Percentiles rank a stretch among this genome's conserved stretches.
Conservation (phyloP, 2,113 vertebrate species). For the Meleagris gallopavo region DNA sequence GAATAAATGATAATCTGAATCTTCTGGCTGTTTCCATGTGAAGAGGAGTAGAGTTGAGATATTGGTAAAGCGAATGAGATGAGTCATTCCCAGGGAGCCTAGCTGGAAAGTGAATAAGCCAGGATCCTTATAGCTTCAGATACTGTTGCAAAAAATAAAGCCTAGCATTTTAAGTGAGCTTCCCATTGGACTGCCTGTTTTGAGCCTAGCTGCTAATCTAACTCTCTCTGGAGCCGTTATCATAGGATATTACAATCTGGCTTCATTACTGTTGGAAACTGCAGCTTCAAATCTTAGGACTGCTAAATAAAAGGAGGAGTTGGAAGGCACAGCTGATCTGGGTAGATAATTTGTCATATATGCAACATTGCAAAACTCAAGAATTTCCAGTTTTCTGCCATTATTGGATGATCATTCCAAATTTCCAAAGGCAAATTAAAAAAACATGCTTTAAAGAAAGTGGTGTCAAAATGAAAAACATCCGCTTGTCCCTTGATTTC, state of each 20-base stretch:
- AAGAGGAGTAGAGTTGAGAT: conserved; percentile 8
- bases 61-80: not conserved
- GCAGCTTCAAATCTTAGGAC: not conserved
- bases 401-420: rapidly evolving
- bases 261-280: not conserved
- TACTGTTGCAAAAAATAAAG: conserved; percentile 47
- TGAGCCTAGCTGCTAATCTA: not conserved
- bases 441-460: not conserved
- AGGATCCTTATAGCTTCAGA: conserved; percentile 26
- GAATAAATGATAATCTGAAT: too few species aligned
- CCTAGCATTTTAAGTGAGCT: not conserved
- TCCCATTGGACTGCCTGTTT: not conserved
- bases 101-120: not conserved
- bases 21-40: not conserved
- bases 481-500: not conserved
- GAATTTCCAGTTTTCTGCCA: not conserved
- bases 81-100: conserved; percentile 47
- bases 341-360: not conserved
- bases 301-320: not conserved
- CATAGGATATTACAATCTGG: not conserved
- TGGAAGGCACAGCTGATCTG: not conserved
- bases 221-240: not conserved
- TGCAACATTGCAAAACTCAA: not conserved
- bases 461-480: not conserved
- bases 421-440: not conserved